Evolutionary conservation across 1,140 invertebrate species (phyloP), one percentile per base, ranked within the genome.

Genomic region (Hyles vespertilio): DNA sequence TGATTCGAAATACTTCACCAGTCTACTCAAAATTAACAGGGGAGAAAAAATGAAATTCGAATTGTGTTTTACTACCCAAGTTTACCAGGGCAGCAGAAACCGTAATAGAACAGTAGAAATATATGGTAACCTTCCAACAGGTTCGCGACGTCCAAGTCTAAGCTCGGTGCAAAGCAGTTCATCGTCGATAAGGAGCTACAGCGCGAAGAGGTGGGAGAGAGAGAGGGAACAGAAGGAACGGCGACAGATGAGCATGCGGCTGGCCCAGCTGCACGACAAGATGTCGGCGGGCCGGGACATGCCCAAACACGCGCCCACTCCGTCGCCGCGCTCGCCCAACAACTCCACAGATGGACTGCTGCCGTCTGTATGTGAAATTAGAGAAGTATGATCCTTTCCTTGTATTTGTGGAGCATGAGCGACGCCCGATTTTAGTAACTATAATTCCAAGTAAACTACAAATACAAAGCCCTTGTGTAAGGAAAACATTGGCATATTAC

Each of bases 81-180:
- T 22, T 22, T 22, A 22, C 22, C 5, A 40, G 36, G 36, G 4
- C 36, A 40, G 36, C 4, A 40, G 4, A 40, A 5, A 5, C 36
- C 36, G 22, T 22, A 22, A 22, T 22, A 40, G 36, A 40, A 40
- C 36, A 8, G 36, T 40, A 40, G 36, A 40, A 40, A 40, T 40
- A 40, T 40, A 40, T 40, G 36, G 36, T 40, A 8, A 40, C 36
- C 36, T 40, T 8, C 36, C 4, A 56, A 10, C 87, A 96, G 95
- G 94, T 92, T 95, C 95, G 73, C 91, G 94, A 90, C 92, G 94
- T 90, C 94, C 94, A 85, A 95, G 94, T 91, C 87, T 95, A 89
- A 93, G 93, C 60, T 95, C 94, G 56, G 90, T 95, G 64, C 94
- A 95, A 79, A 95, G 94, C 89, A 94, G 93, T 67, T 92, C 92